Percentiles rank a stretch among this genome's conserved stretches.
Conservation (phyloP, 2,113 vertebrate species). For the Amphiprion ocellaris region DNA sequence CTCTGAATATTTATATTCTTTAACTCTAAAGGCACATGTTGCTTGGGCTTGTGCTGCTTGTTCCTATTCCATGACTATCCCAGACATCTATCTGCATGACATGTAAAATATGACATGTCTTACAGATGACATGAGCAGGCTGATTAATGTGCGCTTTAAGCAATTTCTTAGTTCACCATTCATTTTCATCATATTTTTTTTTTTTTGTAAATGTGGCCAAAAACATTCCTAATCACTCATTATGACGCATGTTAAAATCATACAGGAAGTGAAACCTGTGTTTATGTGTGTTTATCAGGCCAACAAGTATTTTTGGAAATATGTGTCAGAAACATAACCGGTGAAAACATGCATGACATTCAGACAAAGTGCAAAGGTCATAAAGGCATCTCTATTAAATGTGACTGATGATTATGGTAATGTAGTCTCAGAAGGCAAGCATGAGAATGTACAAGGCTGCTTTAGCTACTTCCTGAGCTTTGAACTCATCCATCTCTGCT, state of each 20-base stretch:
- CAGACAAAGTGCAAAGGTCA: constrained; percentile 1
- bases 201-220: constrained; percentile 26
- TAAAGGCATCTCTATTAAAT: constrained; percentile 42
- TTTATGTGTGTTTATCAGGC: constrained; percentile 6
- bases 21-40: neutral
- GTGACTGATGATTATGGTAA: constrained; percentile 38
- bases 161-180: constrained; percentile 9
- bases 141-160: constrained; percentile 6
- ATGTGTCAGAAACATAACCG: neutral
- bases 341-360: neutral
- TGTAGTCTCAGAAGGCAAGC: constrained; percentile 21
- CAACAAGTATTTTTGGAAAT: constrained; percentile 15
- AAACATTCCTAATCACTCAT: constrained; percentile 34
- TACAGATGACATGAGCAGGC: neutral
- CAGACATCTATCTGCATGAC: constrained; percentile 5
- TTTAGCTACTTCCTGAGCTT: constrained; percentile 40
- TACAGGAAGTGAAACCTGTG: constrained; percentile 3
- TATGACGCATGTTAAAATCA: constrained; percentile 1
- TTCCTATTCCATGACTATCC: neutral
- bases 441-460: neutral
- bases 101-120: constrained; percentile 20
- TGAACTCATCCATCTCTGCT: constrained; percentile 39
- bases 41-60: neutral
- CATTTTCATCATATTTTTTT: neutral
- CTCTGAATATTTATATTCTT: constrained; percentile 28